Base-by-base conservation (phyloP, 2,797 vertebrate species). In the Pangasius macronema region DNA sequence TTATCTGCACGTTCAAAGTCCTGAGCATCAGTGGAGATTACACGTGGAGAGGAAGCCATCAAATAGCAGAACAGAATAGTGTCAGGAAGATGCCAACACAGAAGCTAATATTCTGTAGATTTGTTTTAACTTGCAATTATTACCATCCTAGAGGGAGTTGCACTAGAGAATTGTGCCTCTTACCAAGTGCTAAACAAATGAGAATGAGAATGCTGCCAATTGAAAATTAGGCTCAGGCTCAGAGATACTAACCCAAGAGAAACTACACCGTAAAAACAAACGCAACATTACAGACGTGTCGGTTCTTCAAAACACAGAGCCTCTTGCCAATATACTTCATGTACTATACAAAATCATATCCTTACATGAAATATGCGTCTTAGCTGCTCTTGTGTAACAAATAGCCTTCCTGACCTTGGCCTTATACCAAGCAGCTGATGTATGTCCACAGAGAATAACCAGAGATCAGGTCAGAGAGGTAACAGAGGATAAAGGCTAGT, bases 1-100 rank as follows among this genome's bases (percentile, higher is more conserved):
- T 89, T 91, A 90, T 86, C 87, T 88, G 87, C 75, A 39, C 6
- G 39, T 82, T 88, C 77, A 59, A 59, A 90, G 84, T 89, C 85
- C 80, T 68, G 72, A 85, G 86, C 83, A 87, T 85, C 83, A 90
- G 86, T 82, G 68, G 85, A 82, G 82, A 87, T 89, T 87, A 86
- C 36, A 77, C 36, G 33, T 39, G 51, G 42, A 84, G 83, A 68
- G 88, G 76, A 82, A 88, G 70, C 80, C 81, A 83, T 90, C 86
- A 84, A 88, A 89, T 46, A 76, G 33, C 51, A 83, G 77, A 88
- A 67, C 33, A 61, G 67, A 88, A 65, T 49, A 33, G 49, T 63
- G 65, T 87, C 83, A 27, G 61, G 83, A 67, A 3, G 80, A 84
- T 85, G 83, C 63, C 57, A 14, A 70, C 68, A 85, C 77, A 80